A percentile compares a stretch with the other conserved stretches of the same genome.
These are phyloP conservation scores for Agriopis leucophaearia DNA, from an alignment of 2,888 invertebrate genomes.

Conservation along the genomic window DNA sequence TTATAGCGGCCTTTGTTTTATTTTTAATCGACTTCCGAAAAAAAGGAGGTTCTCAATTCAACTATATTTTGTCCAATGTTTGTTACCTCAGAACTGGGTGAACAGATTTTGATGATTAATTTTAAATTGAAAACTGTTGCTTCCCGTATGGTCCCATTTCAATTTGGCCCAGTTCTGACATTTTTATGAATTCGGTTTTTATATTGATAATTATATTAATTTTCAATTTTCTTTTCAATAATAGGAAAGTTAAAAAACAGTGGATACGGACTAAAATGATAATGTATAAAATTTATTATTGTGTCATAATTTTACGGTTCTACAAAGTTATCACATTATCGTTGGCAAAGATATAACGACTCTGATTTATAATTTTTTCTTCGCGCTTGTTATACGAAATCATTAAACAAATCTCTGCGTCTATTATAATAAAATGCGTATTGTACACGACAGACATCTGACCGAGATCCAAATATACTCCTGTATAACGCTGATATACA, in stretches of 20 bases:
- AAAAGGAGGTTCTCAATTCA: too few species aligned
- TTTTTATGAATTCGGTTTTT: too few species aligned
- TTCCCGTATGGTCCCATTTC: too few species aligned
- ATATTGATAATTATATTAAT: too few species aligned
- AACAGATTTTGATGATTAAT: too few species aligned
- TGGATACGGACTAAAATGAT: not conserved
- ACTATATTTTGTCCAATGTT: too few species aligned
- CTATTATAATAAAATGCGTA: constrained; percentile 39
- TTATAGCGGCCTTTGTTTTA: too few species aligned
- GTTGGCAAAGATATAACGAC: constrained; percentile 12
- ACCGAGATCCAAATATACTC: constrained; percentile 66
- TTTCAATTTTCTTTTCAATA: not conserved
- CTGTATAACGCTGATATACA: constrained; percentile 59
- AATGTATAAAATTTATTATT: not conserved
- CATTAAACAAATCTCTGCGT: constrained; percentile 35
- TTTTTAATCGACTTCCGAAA: too few species aligned
- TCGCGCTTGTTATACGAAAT: constrained; percentile 37
- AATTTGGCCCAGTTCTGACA: too few species aligned
- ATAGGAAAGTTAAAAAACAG: not conserved
- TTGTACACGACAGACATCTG: constrained; percentile 54
- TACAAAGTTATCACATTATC: not conserved
- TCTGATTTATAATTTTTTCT: constrained; percentile 22
- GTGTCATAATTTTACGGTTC: constrained; percentile 6
- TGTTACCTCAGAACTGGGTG: too few species aligned
- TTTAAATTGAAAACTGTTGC: too few species aligned